Evolutionary conservation across 2,888 invertebrate genomes (phyloP), one percentile per base, ranked within the genome.

Genomic region (Galeruca laticollis): DNA sequence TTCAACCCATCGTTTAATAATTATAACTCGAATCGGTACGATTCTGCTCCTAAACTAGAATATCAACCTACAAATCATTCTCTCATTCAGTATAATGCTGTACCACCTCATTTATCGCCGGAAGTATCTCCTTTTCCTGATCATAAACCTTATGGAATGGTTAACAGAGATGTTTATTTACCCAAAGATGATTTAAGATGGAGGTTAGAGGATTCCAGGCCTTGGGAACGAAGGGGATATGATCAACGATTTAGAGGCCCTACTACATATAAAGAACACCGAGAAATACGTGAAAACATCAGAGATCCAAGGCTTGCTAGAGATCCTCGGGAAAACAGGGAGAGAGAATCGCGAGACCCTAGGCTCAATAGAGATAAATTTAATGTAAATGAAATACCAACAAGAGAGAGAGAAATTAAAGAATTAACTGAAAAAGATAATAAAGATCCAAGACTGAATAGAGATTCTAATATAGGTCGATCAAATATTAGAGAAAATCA

Each of bases 211-310:
- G 73, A 75, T 5, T 61, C 43, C 9, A 70, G 73, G 26, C 63
- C 57, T 20, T 73, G 75, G 72, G 72, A 75, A 18, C 60, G 72
- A 10, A 60, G 72, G 15, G 71, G 72, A 33, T 68, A 63, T 20
- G 70, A 74, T 35, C n/a, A 63, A 9, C 61, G 71, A 20, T 70
- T 65, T 43, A 66, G 77, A 43, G 78, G 77, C 59, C 79, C 80
- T 13, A 71, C 76, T 70, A 79, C 72, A n/a, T 79, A 80, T 51
- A 70, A 74, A 40, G 79, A 80, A 49, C 76, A 76, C 56, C 72
- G 75, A 40, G 79, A 79, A 62, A 76, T 76, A 75, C 74, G 71
- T n/a, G 78, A 78, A 60, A 60, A 72, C 68, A 63, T 75, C 61
- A 75, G 73, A 43, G 72, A 73, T 66, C 73, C 73, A 4, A 72